Base-by-base conservation (phyloP, 2,113 vertebrate genomes). In the Scomber japonicus region DNA sequence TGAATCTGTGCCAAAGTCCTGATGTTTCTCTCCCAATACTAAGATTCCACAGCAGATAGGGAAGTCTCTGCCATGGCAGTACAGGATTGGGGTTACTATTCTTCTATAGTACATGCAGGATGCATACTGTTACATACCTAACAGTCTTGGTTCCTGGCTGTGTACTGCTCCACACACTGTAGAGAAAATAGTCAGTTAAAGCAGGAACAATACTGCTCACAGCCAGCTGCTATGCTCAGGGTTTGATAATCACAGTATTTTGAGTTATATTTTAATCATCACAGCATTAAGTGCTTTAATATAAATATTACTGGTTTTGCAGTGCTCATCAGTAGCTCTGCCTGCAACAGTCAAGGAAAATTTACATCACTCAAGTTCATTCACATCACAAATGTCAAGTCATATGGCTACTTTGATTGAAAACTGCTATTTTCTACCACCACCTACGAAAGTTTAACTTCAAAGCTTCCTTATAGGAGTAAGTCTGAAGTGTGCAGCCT, bases 1-100 rank as follows among this genome's bases (percentile, higher is more conserved):
- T 48, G 27, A 92, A 95, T 86, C 94, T 93, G 94, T 95, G 95
- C 94, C 94, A 92, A 92, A 94, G 93, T 77, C 93, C 92, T 88
- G 93, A 82, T 15, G 0, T 90, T 94, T 69, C 9, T 95, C 57
- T 95, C 74, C 94, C 94, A 95, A 94, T 89, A 6, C 21, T 14
- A 60, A 54, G 78, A 93, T 82, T 94, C 91, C 92, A 87, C 81
- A 86, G 81, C 90, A 94, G 92, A 94, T 82, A 16, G 45, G 17
- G 11, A 21, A 3, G 59, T n/a, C 91, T 93, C 91, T 91, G 89
- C 71, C 65, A 88, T 66, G 90, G 94, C 81, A 92, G 95, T 95
- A 95, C 94, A 84, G 0, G 73, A 92, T 94, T 95, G 95, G 94
- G 90, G 75, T 67, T 54, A 48, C 16, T 0, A 1, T 1, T 21